Evolutionary conservation across 2,888 invertebrate species (phyloP), one percentile per base, ranked within the genome.

Genomic region (Rotaria socialis): DNA sequence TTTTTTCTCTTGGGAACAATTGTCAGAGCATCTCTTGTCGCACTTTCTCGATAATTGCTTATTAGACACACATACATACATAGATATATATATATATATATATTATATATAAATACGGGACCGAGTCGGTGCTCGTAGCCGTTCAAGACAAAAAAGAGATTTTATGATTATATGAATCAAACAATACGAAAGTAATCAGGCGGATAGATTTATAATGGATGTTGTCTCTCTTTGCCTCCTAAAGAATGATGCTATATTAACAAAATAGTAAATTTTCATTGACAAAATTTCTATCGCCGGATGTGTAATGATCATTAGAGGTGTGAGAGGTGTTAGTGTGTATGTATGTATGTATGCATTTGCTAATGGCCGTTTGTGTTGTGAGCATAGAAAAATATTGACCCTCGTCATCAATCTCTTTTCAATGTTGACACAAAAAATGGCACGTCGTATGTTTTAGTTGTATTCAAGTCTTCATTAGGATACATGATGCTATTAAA

Each of bases 311-410:
- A 67, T 67, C 67, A 67, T 67, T 67, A 67, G 35, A 67, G 67
- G 67, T 67, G 67, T 67, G 67, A 67, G 35, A 67, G 67, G 67
- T 67, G 67, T 67, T 67, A 67, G 67, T 67, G 27, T 67, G 67
- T 67, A 67, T 67, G 27, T 60, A 27, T n/a, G n/a, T 35, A 67
- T 67, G 67, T 67, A 41, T 67, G 19, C 67, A 67, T 67, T 67
- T 67, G 67, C 35, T 67, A 67, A 67, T 67, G 35, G 67, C 35
- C 67, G 35, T 67, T 41, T 41, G 5, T 35, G 8, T 67, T 19
- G 67, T 67, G 67, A 67, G 67, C 67, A 67, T 67, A 67, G 35
- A 67, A 67, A 67, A 67, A 67, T 67, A 67, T 67, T 67, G 67
- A 67, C 67, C 67, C 16, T 67, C 67, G 67, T 67, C 67, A 67